A percentile compares a stretch with the other conserved stretches of the same genome.
phyloP scores from a whole-genome alignment of 2,797 vertebrate species.

The Heteromormyrus szaboi region DNA sequence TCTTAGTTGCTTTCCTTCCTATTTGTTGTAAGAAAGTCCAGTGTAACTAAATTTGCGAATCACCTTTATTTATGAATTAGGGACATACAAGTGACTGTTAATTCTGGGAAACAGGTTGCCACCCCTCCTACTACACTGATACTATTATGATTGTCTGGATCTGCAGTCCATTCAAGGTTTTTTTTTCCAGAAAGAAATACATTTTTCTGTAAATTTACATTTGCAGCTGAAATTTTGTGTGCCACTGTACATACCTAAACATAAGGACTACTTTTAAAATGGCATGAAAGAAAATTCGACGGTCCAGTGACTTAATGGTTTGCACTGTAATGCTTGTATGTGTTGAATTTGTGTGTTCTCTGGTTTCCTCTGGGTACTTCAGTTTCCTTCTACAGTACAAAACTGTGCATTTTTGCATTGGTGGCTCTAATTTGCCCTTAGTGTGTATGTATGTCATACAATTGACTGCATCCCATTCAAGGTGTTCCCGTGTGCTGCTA shows the following conservation, averaged over 20 bases:
- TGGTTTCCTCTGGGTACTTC: background rate
- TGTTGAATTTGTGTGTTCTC: background rate
- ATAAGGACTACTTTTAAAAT: background rate
- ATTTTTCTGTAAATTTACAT: background rate
- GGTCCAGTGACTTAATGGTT: background rate
- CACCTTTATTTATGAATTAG: background rate
- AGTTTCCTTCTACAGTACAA: background rate
- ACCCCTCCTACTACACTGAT: background rate
- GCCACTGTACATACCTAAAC: background rate
- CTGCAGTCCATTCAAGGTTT: slow-evolving; percentile 30
- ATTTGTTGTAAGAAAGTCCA: background rate
- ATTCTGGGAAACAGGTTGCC: background rate
- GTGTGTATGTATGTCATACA: background rate
- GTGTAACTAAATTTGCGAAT: background rate
- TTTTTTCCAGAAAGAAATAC: background rate
- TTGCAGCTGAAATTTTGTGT: background rate
- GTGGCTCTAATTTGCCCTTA: background rate
- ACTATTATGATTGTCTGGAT: background rate
- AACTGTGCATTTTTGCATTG: background rate
- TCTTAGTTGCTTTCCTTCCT: background rate
- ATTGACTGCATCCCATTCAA: background rate
- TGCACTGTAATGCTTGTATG: background rate
- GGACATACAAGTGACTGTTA: background rate
- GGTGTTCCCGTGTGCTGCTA: background rate
- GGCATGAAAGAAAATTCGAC: background rate